Evolutionary conservation across 2,797 vertebrate genomes (phyloP), one percentile per base, ranked within the genome.

Genomic region (Anguilla megastoma): DNA sequence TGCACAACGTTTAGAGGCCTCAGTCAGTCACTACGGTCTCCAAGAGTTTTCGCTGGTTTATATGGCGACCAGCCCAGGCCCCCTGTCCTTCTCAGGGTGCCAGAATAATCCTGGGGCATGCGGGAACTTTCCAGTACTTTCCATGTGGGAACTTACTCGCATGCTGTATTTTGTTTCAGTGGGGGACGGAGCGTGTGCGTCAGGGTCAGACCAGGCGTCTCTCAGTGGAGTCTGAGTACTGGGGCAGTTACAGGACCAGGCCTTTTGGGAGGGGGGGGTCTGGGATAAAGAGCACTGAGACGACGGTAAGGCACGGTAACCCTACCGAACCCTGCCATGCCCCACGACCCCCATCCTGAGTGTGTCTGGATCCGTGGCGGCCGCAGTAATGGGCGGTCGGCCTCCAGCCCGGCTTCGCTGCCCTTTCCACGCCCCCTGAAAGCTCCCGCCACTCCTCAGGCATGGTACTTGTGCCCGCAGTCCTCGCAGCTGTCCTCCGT

Each of bases 401-500:
- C 16, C 4, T 79, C 36, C 33, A 16, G 33, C 36, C 45, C 21
- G 7, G 45, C 84, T 97, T 92, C 10, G 45, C 24, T 24, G 2
- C 0, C 9, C 80, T 58, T 58, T 36, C 89, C n/a, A 18, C 48
- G 10, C 12, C 48, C 95, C 96, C 0, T 93, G 7, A 82, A 12
- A 50, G 8, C 45, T n/a, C 1, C 18, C 2, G 16, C 96, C 95
- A 21, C 96, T 95, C 54, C 66, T 95, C 94, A 94, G 30, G 90
- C 91, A 84, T 95, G 93, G 93, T 94, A 95, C 90, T 89, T 89
- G 69, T 82, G 27, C 18, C 48, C 50, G 50, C 85, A 89, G 86
- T 90, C 82, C 30, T 94, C n/a, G 0, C 89, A 88, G 0, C n/a
- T 50, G 0, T 90, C 91, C 0, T 97, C 97, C 0, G 97, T 96